Percentiles rank a stretch among this genome's conserved stretches.
phyloP scores from a whole-genome alignment of 2,113 vertebrate species.

The Morone chrysops region DNA sequence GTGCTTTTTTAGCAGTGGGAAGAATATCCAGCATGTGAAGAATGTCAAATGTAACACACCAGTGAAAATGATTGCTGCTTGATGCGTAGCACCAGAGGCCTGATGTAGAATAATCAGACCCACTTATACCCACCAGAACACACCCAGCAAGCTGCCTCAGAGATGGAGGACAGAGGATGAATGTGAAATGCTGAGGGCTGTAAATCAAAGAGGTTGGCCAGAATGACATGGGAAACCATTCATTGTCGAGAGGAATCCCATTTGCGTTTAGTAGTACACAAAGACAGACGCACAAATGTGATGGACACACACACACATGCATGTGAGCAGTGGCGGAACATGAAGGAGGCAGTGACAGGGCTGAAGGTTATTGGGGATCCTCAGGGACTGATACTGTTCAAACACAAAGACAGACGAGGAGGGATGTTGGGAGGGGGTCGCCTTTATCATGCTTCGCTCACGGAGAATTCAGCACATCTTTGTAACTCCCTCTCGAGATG shows the following conservation, averaged over 20 bases:
- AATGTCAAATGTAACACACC: background rate
- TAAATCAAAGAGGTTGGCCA: conserved; percentile 13
- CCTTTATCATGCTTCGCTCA: conserved; percentile 14
- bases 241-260: conserved; percentile 1
- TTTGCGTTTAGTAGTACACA: background rate
- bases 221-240: conserved; percentile 27
- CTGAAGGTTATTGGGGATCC: background rate
- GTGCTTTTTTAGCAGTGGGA: background rate
- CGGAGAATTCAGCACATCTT: conserved; percentile 21
- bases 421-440: background rate
- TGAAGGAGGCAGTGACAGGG: background rate
- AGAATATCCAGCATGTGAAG: background rate
- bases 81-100: background rate
- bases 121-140: background rate
- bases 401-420: conserved; percentile 24
- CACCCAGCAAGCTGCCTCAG: conserved; percentile 16
- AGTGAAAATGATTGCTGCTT: background rate
- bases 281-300: background rate
- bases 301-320: background rate
- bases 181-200: conserved; percentile 19
- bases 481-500: background rate
- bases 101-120: conserved; percentile 20
- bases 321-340: conserved; percentile 6
- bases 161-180: conserved; percentile 5
- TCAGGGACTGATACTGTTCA: conserved; percentile 19